phyloP scores from a whole-genome alignment of 1,140 invertebrate species.

The Oedothorax gibbosus region DNA sequence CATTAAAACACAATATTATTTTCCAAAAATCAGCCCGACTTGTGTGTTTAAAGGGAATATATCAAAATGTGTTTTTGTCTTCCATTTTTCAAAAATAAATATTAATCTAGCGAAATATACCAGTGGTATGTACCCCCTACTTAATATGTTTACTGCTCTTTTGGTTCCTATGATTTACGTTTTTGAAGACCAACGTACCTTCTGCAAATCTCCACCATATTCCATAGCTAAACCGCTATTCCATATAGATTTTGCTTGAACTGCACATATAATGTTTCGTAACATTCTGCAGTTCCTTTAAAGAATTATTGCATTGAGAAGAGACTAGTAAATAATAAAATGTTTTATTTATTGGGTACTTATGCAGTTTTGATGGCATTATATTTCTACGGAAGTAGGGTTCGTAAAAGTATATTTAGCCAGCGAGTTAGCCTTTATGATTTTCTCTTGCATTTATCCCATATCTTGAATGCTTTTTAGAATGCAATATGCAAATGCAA shows the following conservation, averaged over 20 bases:
- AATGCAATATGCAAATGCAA: background rate
- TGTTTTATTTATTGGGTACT: slow-evolving; percentile 13
- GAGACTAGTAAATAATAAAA: background rate
- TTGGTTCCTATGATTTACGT: background rate
- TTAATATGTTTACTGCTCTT: slow-evolving; percentile 28
- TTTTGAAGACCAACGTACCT: too few relatives aligned
- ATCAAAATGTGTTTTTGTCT: background rate
- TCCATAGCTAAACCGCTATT: background rate
- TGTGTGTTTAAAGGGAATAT: background rate
- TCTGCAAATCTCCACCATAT: background rate
- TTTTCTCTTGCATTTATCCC: background rate
- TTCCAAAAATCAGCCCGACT: too few relatives aligned
- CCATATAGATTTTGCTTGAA: background rate
- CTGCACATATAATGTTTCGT: background rate
- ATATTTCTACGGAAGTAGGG: background rate
- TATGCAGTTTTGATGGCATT: slow-evolving; percentile 7
- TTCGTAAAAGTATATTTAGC: slow-evolving; percentile 20
- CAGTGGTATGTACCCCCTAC: slow-evolving; percentile 3
- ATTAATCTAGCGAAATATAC: slow-evolving; percentile 40
- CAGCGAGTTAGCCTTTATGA: slow-evolving; percentile 4
- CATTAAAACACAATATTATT: too few relatives aligned
- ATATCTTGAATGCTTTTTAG: background rate
- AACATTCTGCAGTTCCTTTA: background rate
- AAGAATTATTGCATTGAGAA: background rate
- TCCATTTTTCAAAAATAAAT: slow-evolving; percentile 10